Percentiles rank a stretch among this genome's conserved stretches.
phyloP scores from a whole-genome alignment of 2,797 vertebrate genomes.

The Siniperca scherzeri region DNA sequence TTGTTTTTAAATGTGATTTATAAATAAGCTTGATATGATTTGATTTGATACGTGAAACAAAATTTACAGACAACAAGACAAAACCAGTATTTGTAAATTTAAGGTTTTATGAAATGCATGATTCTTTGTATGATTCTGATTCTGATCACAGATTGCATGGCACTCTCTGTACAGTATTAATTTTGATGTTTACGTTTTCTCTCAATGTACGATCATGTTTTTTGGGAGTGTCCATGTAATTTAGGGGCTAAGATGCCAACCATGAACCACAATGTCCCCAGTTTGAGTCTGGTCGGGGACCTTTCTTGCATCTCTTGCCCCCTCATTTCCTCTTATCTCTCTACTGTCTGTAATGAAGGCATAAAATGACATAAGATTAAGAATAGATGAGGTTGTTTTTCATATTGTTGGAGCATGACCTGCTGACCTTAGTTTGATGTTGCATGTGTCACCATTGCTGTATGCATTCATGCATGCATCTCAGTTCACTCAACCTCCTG shows the following conservation, averaged over 20 bases:
- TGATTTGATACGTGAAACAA: not conserved
- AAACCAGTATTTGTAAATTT: not conserved
- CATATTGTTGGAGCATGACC: not conserved
- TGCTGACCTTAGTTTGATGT: not conserved
- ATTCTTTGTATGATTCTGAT: not conserved
- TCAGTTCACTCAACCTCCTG: not conserved
- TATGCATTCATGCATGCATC: constrained; percentile 1
- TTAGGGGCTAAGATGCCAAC: not conserved
- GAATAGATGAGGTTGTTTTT: not conserved
- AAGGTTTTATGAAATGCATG: not conserved
- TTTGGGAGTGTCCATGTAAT: no score
- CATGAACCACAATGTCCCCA: not conserved
- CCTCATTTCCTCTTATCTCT: not conserved
- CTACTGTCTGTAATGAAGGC: not conserved
- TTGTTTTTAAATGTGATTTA: no score
- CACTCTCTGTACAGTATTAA: not conserved
- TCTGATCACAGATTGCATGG: not conserved
- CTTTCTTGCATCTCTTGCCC: not conserved
- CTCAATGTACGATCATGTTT: not conserved
- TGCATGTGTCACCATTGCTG: not conserved
- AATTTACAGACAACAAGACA: not conserved
- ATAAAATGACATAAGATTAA: no score
- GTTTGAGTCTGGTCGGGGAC: not conserved
- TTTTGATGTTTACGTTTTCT: not conserved
- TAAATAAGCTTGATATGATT: no score